phyloP scores from a whole-genome alignment of 2,888 invertebrate genomes.

The Neoascia interrupta region DNA sequence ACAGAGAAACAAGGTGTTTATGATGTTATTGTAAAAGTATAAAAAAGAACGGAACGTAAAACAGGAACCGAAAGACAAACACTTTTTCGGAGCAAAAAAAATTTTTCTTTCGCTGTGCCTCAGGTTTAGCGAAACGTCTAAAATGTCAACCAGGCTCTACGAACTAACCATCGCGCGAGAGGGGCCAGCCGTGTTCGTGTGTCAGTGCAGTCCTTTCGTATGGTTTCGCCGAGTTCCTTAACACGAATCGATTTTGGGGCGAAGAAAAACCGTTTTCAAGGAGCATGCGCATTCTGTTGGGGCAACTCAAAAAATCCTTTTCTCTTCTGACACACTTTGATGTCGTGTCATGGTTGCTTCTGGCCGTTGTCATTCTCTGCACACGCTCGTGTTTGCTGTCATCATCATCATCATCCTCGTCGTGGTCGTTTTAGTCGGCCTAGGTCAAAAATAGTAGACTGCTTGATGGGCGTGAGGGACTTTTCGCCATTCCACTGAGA shows the following conservation, averaged over 20 bases:
- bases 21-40: slow-evolving; percentile 26
- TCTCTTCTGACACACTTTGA: slow-evolving; percentile 24
- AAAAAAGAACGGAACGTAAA: slow-evolving; percentile 57
- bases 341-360: not conserved
- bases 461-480: slow-evolving; percentile 41
- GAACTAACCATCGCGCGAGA: slow-evolving; percentile 25
- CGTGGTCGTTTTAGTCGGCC: slow-evolving; percentile 51
- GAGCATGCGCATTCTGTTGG: slow-evolving; percentile 46
- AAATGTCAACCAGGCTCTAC: slow-evolving; percentile 60
- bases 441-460: slow-evolving; percentile 71
- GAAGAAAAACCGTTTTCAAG: slow-evolving; percentile 40
- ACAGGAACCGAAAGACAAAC: slow-evolving; percentile 65
- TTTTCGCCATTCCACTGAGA: slow-evolving; percentile 39
- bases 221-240: slow-evolving; percentile 66
- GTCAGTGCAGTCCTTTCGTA: slow-evolving; percentile 39
- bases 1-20: slow-evolving; percentile 19
- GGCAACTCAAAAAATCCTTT: slow-evolving; percentile 23
- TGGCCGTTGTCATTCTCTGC: slow-evolving; percentile 17
- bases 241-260: slow-evolving; percentile 65
- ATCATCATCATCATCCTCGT: slow-evolving; percentile 1
- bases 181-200: slow-evolving; percentile 34
- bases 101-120: slow-evolving; percentile 48
- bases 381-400: slow-evolving; percentile 9
- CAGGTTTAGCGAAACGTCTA: slow-evolving; percentile 67
- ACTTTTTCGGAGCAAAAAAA: slow-evolving; percentile 54